A percentile compares a stretch with the other conserved stretches of the same genome.
Evolutionary conservation across 2,888 invertebrate genomes (phyloP).

Genomic region (Lottia gigantea): DNA sequence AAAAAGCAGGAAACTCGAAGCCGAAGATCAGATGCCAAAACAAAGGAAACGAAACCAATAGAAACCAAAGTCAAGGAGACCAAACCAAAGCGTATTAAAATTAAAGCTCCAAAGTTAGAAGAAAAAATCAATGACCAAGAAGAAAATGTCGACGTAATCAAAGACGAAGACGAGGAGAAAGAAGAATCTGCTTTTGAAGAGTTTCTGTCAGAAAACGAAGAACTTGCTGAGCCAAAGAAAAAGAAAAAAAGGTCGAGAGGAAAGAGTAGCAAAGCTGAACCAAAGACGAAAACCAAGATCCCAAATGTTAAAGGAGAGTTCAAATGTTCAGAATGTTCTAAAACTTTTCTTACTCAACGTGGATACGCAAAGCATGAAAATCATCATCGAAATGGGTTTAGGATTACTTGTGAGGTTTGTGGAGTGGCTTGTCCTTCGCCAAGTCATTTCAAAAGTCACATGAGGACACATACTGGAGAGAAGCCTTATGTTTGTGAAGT

Average conservation of each 20-base stretch:
- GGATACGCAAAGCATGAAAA: too few relatives aligned
- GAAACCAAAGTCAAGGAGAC: background rate
- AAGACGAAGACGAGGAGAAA: background rate
- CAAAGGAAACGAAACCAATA: background rate
- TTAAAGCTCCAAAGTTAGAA: background rate
- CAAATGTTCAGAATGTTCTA: background rate
- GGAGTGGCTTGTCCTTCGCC: background rate
- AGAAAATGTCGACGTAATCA: background rate
- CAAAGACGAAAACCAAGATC: background rate
- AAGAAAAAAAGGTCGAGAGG: background rate
- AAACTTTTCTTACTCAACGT: background rate
- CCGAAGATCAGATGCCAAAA: background rate
- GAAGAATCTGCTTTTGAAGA: background rate
- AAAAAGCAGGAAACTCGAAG: too few relatives aligned
- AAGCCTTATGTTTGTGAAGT: constrained; percentile 11
- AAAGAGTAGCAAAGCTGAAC: background rate
- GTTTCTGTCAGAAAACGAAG: background rate
- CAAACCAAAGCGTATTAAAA: background rate
- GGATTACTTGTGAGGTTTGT: constrained; percentile 9
- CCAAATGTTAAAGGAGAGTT: background rate
- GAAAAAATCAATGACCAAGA: background rate
- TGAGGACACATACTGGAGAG: background rate
- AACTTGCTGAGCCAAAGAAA: background rate
- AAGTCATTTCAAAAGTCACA: background rate
- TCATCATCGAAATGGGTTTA: too few relatives aligned